Evolutionary conservation across 2,888 invertebrate species (phyloP).

Genomic region (Cremastinae sp.): DNA sequence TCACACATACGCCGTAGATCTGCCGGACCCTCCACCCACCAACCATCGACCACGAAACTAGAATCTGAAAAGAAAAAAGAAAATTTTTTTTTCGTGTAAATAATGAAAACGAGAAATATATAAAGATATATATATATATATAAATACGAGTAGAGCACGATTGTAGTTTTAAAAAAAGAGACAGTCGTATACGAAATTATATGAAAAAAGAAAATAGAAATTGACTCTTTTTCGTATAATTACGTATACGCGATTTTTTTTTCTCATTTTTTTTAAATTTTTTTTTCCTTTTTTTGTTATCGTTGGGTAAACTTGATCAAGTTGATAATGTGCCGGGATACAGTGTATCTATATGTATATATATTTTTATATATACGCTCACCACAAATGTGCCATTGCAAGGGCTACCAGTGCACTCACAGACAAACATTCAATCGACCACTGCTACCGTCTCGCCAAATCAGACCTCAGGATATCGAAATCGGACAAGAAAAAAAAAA

Average conservation of each 20-base stretch:
- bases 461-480: slow-evolving; percentile 54
- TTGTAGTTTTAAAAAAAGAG: slow-evolving; percentile 57
- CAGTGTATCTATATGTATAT: slow-evolving; percentile 50
- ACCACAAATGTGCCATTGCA: slow-evolving; percentile 74
- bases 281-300: slow-evolving; percentile 3
- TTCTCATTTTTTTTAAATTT: no score
- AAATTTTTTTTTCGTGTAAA: slow-evolving; percentile 28
- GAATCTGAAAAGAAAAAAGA: slow-evolving; percentile 50
- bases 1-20: slow-evolving; percentile 78
- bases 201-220: no score
- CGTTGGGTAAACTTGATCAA: slow-evolving; percentile 9
- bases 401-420: slow-evolving; percentile 79
- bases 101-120: slow-evolving; percentile 53
- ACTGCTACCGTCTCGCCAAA: slow-evolving; percentile 70
- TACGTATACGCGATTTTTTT: no score
- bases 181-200: slow-evolving; percentile 32
- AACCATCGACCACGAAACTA: slow-evolving; percentile 71
- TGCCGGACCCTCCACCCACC: slow-evolving; percentile 75
- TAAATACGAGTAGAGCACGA: slow-evolving; percentile 60
- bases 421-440: slow-evolving; percentile 80
- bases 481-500: slow-evolving; percentile 52
- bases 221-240: no score
- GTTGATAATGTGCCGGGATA: slow-evolving; percentile 33
- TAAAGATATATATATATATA: slow-evolving; percentile 51
- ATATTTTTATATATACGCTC: slow-evolving; percentile 66